Base-by-base conservation (phyloP, 2,113 vertebrate genomes). In the Ameiurus melas region DNA sequence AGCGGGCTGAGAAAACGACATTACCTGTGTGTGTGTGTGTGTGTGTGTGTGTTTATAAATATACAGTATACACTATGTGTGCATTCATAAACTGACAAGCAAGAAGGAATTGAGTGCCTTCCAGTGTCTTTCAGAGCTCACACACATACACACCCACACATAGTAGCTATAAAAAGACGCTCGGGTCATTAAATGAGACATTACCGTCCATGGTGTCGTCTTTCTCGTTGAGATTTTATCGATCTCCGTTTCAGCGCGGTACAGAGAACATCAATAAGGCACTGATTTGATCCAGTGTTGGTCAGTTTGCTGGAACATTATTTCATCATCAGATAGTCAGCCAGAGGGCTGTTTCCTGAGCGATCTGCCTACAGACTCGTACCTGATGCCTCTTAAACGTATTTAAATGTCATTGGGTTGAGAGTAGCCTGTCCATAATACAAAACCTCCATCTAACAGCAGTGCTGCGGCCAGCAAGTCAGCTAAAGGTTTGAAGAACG, bases 211-310 rank as follows among this genome's bases (percentile, higher is more conserved):
- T 13, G 79, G 30, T 57, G 16, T 81, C 57, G 4, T 57, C 43
- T 70, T 58, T 78, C 85, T 84, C 68, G 58, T 66, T 20, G 47
- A 84, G 70, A 78, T 53, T 51, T 53, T 84, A 89, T 87, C 53
- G 51, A 87, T 80, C 53, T 75, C 57, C 6, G n/a, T 83, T 86
- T 43, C 64, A 73, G 55, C 17, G 13, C 30, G 51, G 62, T 47
- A 0, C 27, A 30, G 27, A 60, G 68, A 70, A 58, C 77, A 85
- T 62, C 39, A 39, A 33, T 75, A 57, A 55, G 36, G 33, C 17
- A 8, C 36, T 30, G 82, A 68, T 84, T 27, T 30, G 2, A 84
- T 78, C 43, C 62, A 64, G 58, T n/a, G 22, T 39, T 22, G 60
- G 27, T 70, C n/a, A 70, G 33, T 68, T 89, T 89, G 4, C 55